A percentile compares a stretch with the other conserved stretches of the same genome.
phyloP scores from a whole-genome alignment of 2,113 vertebrate species.

The Oncorhynchus mykiss region DNA sequence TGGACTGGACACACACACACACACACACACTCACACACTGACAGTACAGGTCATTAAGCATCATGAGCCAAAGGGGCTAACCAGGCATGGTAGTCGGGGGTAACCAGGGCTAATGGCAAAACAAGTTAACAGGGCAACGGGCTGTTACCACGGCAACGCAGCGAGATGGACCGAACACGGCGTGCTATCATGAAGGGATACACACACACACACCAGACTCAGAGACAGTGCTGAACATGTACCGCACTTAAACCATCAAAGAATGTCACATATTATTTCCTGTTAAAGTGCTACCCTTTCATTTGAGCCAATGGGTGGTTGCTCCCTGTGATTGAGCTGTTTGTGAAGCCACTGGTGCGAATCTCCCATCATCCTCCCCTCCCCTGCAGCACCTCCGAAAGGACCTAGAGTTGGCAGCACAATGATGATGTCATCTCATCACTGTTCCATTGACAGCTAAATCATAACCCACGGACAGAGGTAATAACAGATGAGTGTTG shows the following conservation, averaged over 20 bases:
- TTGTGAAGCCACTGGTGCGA: background rate
- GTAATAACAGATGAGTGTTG: background rate
- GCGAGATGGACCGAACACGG: background rate
- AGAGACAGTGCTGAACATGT: background rate
- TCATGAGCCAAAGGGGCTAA: slow-evolving; percentile 1
- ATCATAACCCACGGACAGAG: background rate
- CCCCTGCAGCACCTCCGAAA: background rate
- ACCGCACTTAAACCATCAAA: background rate
- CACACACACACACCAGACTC: background rate
- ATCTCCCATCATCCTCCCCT: background rate
- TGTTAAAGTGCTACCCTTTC: background rate
- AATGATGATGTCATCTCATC: slow-evolving; percentile 1
- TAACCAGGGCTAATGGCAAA: slow-evolving; percentile 3
- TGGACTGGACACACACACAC: background rate
- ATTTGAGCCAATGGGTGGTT: background rate
- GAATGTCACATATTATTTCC: background rate
- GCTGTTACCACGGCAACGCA: background rate
- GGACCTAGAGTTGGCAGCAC: background rate
- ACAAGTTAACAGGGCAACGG: background rate
- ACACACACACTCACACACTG: background rate
- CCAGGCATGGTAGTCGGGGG: slow-evolving; percentile 2
- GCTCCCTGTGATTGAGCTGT: background rate
- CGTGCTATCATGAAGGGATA: background rate
- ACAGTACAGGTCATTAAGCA: slow-evolving; percentile 4
- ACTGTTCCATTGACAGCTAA: slow-evolving; percentile 4